phyloP scores from a whole-genome alignment of 2,888 invertebrate species.

The Leucophenga montana region DNA sequence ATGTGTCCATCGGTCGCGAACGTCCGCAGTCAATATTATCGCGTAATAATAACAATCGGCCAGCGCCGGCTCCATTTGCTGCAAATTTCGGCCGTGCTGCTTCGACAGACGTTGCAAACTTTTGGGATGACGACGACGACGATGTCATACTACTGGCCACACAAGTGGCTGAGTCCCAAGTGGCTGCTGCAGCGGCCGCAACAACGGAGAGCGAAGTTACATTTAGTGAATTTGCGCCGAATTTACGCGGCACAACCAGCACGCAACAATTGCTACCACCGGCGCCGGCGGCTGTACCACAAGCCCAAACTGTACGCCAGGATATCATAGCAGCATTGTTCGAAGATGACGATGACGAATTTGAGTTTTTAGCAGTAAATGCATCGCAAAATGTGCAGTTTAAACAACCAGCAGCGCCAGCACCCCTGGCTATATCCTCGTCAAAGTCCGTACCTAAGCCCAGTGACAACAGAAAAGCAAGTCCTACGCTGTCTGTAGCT shows the following conservation, averaged over 20 bases:
- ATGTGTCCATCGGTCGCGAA: conserved; percentile 56
- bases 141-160: conserved; percentile 69
- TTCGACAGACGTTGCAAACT: conserved; percentile 44
- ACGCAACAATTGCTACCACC: conserved; percentile 56
- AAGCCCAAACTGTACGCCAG: conserved; percentile 17
- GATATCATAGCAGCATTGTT: conserved; percentile 57
- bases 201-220: conserved; percentile 55
- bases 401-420: conserved; percentile 26
- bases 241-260: conserved; percentile 57
- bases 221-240: conserved; percentile 62
- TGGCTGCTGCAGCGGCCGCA: conserved; percentile 40
- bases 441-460: not conserved
- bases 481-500: not conserved
- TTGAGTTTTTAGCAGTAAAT: conserved; percentile 38
- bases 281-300: not conserved
- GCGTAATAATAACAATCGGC: not conserved
- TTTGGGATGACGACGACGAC: conserved; percentile 71
- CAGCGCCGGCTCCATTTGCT: not conserved
- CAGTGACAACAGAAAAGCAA: not conserved
- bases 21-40: conserved; percentile 25
- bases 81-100: too few species aligned
- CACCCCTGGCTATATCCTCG: conserved; percentile 1
- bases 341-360: conserved; percentile 56
- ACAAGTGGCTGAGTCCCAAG: conserved; percentile 65
- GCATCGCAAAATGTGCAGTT: conserved; percentile 25